These are phyloP conservation scores for Andrena flavipes DNA, from an alignment of 2,888 invertebrate species.

Conservation along the genomic window DNA sequence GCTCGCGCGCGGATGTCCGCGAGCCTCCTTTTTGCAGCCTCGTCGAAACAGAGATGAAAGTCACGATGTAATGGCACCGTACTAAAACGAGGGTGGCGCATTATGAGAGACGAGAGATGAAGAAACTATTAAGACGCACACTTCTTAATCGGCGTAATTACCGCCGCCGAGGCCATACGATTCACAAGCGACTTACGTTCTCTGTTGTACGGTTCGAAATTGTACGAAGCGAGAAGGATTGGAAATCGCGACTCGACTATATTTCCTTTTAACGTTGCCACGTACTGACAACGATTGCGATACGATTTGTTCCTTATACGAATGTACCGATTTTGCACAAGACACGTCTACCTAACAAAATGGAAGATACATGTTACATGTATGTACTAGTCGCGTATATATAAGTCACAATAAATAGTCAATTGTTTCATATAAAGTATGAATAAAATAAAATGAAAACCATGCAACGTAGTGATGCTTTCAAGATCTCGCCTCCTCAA, in stretches of 20 bases:
- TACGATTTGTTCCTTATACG: conserved; percentile 53
- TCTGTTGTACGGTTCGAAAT: not conserved
- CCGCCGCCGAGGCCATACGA: conserved; percentile 26
- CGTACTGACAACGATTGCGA: conserved; percentile 49
- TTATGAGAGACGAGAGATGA: not conserved
- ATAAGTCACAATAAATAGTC: conserved; percentile 82
- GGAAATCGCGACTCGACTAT: conserved; percentile 14
- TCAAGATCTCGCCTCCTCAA: not conserved
- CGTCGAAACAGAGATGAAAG: conserved; percentile 83
- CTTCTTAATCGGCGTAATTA: conserved; percentile 43
- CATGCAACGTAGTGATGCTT: conserved; percentile 8
- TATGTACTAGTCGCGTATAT: conserved; percentile 78
- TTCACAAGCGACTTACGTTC: conserved; percentile 52
- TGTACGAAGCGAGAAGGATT: not conserved
- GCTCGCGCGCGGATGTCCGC: conserved; percentile 26
- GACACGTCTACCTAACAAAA: conserved; percentile 73
- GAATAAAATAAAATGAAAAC: conserved; percentile 73
- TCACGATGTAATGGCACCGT: conserved; percentile 73
- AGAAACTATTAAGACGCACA: conserved; percentile 19
- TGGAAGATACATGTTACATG: conserved; percentile 78
- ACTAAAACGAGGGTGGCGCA: conserved; percentile 36
- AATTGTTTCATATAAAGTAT: conserved; percentile 82
- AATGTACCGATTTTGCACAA: conserved; percentile 70
- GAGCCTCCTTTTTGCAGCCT: conserved; percentile 72
- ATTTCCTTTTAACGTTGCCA: conserved; percentile 35